A percentile compares a stretch with the other conserved stretches of the same genome.
Evolutionary conservation across 2,797 vertebrate species (phyloP).

Genomic region (Bradypodion ventrale): DNA sequence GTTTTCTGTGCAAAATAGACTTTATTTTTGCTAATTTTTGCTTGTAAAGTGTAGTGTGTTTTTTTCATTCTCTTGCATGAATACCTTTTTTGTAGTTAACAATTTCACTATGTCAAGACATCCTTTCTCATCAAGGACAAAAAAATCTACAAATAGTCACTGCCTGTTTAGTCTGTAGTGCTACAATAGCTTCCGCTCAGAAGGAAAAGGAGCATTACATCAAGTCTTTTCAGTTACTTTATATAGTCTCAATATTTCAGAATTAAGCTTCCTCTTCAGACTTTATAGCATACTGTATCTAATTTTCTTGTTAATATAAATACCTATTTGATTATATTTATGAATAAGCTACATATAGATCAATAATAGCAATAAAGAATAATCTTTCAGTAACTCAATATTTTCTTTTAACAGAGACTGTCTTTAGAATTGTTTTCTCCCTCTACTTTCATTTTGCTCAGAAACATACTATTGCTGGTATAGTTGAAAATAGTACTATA

Average conservation of each 20-base stretch:
- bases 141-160: too few species aligned
- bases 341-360: neutral
- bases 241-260: neutral
- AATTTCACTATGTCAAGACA: neutral
- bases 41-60: too few species aligned
- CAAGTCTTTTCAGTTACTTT: neutral
- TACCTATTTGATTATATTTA: neutral
- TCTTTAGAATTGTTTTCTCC: neutral
- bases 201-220: neutral
- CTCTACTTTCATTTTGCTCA: neutral
- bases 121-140: too few species aligned
- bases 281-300: neutral
- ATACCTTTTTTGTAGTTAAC: neutral
- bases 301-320: slow-evolving; percentile 3
- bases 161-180: neutral
- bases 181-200: neutral
- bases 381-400: neutral
- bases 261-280: neutral
- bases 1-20: too few species aligned
- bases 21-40: too few species aligned
- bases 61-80: too few species aligned
- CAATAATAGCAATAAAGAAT: neutral
- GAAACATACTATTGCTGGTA: neutral
- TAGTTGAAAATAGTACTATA: neutral
- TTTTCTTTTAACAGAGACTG: neutral